Evolutionary conservation across 2,888 invertebrate genomes (phyloP).

Genomic region (Anticlea derivata): DNA sequence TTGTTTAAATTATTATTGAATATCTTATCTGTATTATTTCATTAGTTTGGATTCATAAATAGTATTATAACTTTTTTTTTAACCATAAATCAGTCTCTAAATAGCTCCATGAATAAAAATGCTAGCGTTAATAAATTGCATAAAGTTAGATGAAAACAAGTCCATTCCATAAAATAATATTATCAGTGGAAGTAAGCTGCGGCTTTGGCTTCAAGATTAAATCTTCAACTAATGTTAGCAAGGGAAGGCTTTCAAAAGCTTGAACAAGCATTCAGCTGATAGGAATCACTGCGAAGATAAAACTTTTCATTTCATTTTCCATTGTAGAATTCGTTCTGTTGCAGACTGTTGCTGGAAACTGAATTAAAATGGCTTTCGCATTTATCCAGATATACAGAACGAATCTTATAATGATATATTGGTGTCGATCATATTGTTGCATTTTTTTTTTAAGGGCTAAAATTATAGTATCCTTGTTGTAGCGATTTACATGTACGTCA

Average conservation of each 20-base stretch:
- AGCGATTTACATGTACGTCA: too few relatives aligned
- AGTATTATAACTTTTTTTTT: too few relatives aligned
- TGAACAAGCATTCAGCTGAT: conserved; percentile 48
- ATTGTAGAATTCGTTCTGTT: not conserved
- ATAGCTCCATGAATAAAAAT: not conserved
- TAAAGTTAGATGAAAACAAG: conserved; percentile 6
- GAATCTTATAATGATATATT: too few relatives aligned
- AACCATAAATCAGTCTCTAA: too few relatives aligned
- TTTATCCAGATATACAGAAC: not conserved
- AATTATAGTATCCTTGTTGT: too few relatives aligned
- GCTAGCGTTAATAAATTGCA: not conserved
- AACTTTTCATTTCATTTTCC: conserved; percentile 17
- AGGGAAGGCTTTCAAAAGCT: conserved; percentile 46
- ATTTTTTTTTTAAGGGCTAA: too few relatives aligned
- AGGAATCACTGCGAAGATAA: conserved; percentile 43
- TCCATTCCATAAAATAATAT: conserved; percentile 35
- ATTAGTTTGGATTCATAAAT: too few relatives aligned
- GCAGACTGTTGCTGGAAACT: not conserved
- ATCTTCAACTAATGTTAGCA: conserved; percentile 50
- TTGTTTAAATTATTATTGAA: too few relatives aligned
- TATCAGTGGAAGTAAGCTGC: conserved; percentile 36
- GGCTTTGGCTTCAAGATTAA: conserved; percentile 41
- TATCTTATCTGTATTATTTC: too few relatives aligned
- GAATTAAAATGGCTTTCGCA: not conserved
- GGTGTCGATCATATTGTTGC: too few relatives aligned